Base-by-base conservation (phyloP, 2,888 invertebrate genomes). In the Peribatodes rhomboidaria region DNA sequence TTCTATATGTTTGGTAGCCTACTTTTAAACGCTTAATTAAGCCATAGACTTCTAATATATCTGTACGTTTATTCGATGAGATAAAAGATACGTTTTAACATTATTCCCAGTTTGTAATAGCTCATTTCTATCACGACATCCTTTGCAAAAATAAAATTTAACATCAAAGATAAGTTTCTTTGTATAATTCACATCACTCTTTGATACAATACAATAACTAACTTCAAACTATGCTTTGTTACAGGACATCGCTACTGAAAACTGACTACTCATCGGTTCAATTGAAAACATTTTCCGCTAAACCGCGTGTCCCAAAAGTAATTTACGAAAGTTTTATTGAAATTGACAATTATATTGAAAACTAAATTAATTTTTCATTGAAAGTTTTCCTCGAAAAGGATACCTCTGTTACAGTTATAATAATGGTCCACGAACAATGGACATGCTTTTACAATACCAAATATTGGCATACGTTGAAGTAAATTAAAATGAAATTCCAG, bases 211-310 rank as follows among this genome's bases (percentile, higher is more conserved):
- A 27, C 27, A 27, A 16, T 16, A 2, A 44, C 33, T 50, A 59
- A 59, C 22, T 37, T 27, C 16, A 47, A 27, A 37, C 39, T 57
- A n/a, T 57, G 13, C 7, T 47, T 58, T 58, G 59, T 42, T 59
- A n/a, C 50, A 59, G 59, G 27, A 14, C 8, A 27, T 14, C 4
- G 11, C 11, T 20, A 27, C 11, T 31, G 31, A 49, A 16, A 16
- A 13, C 20, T n/a, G 47, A 31, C 47, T 9, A 11, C 22, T 13
- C 44, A 47, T 47, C 47, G 47, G 47, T 14, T 6, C n/a, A 47
- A 16, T 47, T 9, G 13, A n/a, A 9, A n/a, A n/a, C n/a, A n/a
- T n/a, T n/a, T n/a, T 20, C 0, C 22, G 1, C 13, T 44, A 20
- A 20, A 22, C 44, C 16, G 42, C 13, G 16, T 41, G 16, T 18